Evolutionary conservation across 2,888 invertebrate genomes (phyloP), one percentile per base, ranked within the genome.

Genomic region (Digitonthophagus gazella): DNA sequence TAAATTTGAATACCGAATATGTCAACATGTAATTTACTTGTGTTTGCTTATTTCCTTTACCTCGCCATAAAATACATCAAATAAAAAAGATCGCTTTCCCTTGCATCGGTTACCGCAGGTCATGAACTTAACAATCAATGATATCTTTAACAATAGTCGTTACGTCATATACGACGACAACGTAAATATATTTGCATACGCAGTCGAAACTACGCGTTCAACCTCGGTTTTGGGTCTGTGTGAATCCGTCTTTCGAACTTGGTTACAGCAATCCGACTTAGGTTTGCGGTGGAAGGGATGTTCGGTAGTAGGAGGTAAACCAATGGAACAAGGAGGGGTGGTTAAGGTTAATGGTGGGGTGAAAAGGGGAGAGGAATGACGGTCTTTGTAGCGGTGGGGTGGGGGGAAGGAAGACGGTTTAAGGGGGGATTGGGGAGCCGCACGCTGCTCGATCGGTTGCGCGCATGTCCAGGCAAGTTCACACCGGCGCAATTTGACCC

Each of bases 91-190:
- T 75, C 79, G 79, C 78, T 80, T 79, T 79, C 78, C 76, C 87
- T 87, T 79, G 86, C 87, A 79, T 78, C 79, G 78, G 78, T 75
- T 61, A 20, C 20, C 61, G 80, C 79, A 81, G 81, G 81, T 81
- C 81, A 80, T 78, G 81, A 80, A 80, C 80, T 80, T 80, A 80
- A 81, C 81, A 81, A 81, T 81, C 81, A 81, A 81, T 81, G 81
- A 81, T 80, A 80, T 80, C 80, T 44, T 81, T 80, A 81, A 81
- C 81, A 81, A 81, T 81, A 81, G 79, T 79, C 78, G 80, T 79
- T 79, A 80, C 80, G 79, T 80, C 80, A 80, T 77, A 44, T 44
- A 58, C 58, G 58, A 58, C 58, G 75, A 75, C 78, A 79, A 80
- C 79, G 81, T 80, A 81, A 80, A 81, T 79, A 79, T 81, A 80